These are phyloP conservation scores for Amphipyra tragopoginis DNA, from an alignment of 2,888 invertebrate genomes.

Conservation along the genomic window DNA sequence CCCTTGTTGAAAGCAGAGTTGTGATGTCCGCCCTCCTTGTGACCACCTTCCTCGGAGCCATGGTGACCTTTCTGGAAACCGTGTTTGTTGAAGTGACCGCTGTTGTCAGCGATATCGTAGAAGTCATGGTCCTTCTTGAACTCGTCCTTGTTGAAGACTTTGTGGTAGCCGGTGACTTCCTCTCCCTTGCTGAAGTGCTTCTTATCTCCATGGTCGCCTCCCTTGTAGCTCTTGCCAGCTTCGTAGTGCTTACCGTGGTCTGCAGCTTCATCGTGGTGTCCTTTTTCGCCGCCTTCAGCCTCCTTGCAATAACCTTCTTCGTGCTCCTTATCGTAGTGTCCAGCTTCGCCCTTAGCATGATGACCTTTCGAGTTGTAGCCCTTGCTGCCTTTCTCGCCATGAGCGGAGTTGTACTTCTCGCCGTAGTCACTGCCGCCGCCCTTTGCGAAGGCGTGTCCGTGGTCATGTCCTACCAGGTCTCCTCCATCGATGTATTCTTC, in stretches of 20 bases:
- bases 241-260: conserved; percentile 89
- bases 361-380: conserved; percentile 88
- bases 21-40: conserved; percentile 89
- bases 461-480: conserved; percentile 58
- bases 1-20: conserved; percentile 87
- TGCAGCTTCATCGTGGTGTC: conserved; percentile 87
- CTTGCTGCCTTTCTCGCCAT: conserved; percentile 89
- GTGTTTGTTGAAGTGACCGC: conserved; percentile 92
- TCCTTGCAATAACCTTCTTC: conserved; percentile 88
- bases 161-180: conserved; percentile 93
- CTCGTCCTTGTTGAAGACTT: conserved; percentile 93
- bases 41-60: conserved; percentile 87
- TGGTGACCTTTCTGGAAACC: conserved; percentile 89
- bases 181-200: conserved; percentile 92
- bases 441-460: conserved; percentile 72
- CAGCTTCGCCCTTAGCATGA: conserved; percentile 89
- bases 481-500: conserved; percentile 69
- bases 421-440: conserved; percentile 86
- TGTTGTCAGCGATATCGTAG: conserved; percentile 93
- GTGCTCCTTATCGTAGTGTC: conserved; percentile 88
- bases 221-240: conserved; percentile 87
- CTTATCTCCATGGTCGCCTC: conserved; percentile 89
- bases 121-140: conserved; percentile 94
- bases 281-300: conserved; percentile 88
- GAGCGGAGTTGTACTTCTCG: conserved; percentile 83